Evolutionary conservation across 2,797 vertebrate species (phyloP).

Genomic region (Phyllotis vaccarum): DNA sequence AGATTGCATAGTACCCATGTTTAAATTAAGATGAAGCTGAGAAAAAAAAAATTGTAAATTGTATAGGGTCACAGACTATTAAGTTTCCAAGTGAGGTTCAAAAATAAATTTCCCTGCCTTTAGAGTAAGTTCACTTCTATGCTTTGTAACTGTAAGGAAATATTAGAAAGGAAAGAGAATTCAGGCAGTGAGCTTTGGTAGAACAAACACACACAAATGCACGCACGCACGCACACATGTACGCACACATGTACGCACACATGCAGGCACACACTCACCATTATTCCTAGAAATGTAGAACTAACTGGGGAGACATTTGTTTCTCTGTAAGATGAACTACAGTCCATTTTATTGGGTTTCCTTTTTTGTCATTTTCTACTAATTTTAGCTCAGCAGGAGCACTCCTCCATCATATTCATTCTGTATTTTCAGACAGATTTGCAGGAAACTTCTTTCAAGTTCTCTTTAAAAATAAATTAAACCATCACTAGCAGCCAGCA

Average conservation of each 20-base stretch:
- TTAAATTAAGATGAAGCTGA: not conserved
- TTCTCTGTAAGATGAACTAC: not conserved
- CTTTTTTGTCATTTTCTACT: not conserved
- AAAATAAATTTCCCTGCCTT: not conserved
- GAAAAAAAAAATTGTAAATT: not conserved
- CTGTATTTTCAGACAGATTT: constrained; percentile 72
- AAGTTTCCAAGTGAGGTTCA: not conserved
- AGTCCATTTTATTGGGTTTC: not conserved
- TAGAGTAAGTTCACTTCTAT: not conserved
- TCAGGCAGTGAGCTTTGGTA: not conserved
- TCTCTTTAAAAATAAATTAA: constrained; percentile 85
- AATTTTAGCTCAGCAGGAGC: not conserved
- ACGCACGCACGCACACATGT: no score
- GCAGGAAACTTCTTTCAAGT: constrained; percentile 77
- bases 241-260: no score
- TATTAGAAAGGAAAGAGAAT: not conserved
- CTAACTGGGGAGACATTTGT: not conserved
- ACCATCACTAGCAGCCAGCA: constrained; percentile 79
- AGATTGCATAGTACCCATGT: not conserved
- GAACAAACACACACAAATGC: not conserved
- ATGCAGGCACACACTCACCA: not conserved
- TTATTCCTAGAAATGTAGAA: constrained; percentile 52
- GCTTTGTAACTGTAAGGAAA: not conserved
- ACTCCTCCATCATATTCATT: constrained; percentile 33
- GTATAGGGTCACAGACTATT: not conserved